Percentiles rank a stretch among this genome's conserved stretches.
Evolutionary conservation across 2,113 vertebrate species (phyloP).

Genomic region (Podocnemis expansa): DNA sequence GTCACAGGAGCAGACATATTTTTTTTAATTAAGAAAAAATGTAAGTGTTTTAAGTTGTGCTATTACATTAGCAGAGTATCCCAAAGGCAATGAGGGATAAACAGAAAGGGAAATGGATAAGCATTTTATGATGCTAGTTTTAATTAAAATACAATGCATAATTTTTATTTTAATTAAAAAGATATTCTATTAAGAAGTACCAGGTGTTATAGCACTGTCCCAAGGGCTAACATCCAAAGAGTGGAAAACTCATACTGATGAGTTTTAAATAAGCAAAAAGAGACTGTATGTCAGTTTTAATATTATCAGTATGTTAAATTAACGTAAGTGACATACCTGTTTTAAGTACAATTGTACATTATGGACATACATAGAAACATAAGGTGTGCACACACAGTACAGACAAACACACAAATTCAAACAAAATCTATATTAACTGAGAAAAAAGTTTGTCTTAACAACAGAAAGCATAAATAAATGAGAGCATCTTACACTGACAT

Average conservation of each 20-base stretch:
- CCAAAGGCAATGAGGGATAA: not conserved
- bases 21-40: not conserved
- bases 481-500: not conserved
- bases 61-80: not conserved
- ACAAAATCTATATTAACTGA: not conserved
- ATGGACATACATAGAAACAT: not conserved
- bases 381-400: not conserved
- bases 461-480: not conserved
- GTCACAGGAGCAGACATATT: not conserved
- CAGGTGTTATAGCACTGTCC: constrained; percentile 12
- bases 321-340: not conserved
- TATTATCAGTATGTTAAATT: not conserved
- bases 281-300: not conserved
- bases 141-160: not conserved
- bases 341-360: not conserved
- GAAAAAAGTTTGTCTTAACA: not conserved
- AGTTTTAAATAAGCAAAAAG: not conserved
- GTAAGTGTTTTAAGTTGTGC: not conserved
- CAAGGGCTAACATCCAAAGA: not conserved
- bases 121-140: not conserved
- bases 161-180: constrained; percentile 14
- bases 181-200: not conserved
- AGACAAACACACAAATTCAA: not conserved
- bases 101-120: not conserved
- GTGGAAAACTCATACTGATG: not conserved